Evolutionary conservation across 2,113 vertebrate genomes (phyloP).

Genomic region (Oriolus oriolus): DNA sequence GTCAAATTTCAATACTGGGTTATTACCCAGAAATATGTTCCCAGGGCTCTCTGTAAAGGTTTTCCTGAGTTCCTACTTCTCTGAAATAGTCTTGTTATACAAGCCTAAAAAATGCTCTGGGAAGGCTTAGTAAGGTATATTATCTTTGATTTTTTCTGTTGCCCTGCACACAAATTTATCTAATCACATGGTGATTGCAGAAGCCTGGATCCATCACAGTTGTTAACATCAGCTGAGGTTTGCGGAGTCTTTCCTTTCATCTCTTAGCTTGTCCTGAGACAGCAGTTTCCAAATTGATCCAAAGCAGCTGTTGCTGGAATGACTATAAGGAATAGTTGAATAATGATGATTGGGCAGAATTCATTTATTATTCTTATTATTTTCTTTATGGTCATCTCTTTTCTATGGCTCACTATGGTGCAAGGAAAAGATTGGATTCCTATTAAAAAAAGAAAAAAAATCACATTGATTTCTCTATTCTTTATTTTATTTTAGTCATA

Average conservation of each 20-base stretch:
- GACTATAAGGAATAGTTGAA: neutral
- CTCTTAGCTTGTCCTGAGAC: neutral
- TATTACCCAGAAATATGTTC: neutral
- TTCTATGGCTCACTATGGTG: neutral
- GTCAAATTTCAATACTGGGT: neutral
- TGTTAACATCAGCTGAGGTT: neutral
- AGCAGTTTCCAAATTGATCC: neutral
- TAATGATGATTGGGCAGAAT: neutral
- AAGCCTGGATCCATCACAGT: neutral
- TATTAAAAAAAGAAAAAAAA: neutral
- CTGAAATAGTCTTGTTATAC: neutral
- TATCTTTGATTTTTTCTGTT: neutral
- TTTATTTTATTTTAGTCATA: neutral
- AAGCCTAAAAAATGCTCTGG: neutral
- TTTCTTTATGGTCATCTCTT: neutral
- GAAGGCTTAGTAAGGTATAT: neutral
- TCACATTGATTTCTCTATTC: neutral
- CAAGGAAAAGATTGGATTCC: neutral
- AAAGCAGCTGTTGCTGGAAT: neutral
- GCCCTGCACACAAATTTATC: neutral
- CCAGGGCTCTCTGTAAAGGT: neutral
- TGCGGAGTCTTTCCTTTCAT: neutral
- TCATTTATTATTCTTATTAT: neutral
- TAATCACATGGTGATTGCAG: neutral
- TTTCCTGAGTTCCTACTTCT: neutral